phyloP scores from a whole-genome alignment of 1,140 invertebrate genomes.

The Lepidostoma basale region DNA sequence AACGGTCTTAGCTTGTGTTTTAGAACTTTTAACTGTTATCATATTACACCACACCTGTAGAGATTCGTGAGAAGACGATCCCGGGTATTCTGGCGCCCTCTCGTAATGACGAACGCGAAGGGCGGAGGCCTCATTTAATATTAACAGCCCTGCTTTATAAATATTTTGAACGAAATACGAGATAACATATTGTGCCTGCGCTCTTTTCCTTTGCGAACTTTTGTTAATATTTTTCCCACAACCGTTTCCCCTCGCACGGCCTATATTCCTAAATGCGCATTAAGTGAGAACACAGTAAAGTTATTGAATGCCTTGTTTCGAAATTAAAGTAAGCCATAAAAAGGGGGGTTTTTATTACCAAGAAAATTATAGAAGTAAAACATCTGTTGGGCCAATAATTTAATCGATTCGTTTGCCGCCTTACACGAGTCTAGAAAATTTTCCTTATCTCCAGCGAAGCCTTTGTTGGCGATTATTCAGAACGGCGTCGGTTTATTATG shows the following conservation, averaged over 20 bases:
- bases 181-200: background rate
- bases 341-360: background rate
- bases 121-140: slow-evolving; percentile 9
- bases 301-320: too few species aligned
- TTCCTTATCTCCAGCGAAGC: background rate
- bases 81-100: background rate
- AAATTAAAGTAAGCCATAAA: too few species aligned
- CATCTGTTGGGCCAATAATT: background rate
- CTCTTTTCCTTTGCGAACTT: background rate
- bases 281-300: too few species aligned
- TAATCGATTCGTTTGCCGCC: background rate
- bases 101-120: slow-evolving; percentile 1
- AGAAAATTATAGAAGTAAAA: background rate
- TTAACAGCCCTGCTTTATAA: slow-evolving; percentile 11
- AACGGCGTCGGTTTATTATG: too few species aligned
- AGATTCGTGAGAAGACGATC: too few species aligned
- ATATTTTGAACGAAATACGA: background rate
- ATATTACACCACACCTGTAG: too few species aligned
- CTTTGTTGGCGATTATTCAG: too few species aligned
- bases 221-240: background rate
- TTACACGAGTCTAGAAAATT: background rate
- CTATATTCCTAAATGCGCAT: too few species aligned
- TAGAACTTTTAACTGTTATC: too few species aligned
- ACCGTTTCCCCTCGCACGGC: too few species aligned
- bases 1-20: too few species aligned